A percentile compares a stretch with the other conserved stretches of the same genome.
These are phyloP conservation scores for Cossypha dichroa DNA, from an alignment of 2,797 vertebrate genomes.

Conservation along the genomic window DNA sequence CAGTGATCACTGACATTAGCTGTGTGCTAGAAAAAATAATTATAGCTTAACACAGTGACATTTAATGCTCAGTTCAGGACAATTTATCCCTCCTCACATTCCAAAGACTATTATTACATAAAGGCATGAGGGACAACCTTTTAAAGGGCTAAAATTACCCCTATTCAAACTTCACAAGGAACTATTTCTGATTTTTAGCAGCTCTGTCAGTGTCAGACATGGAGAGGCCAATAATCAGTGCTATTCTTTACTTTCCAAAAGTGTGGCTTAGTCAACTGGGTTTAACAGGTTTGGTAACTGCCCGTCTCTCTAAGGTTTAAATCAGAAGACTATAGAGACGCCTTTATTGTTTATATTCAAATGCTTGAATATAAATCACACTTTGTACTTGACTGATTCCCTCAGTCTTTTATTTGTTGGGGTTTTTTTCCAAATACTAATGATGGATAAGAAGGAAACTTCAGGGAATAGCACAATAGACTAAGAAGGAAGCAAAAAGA, in stretches of 20 bases:
- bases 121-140: neutral
- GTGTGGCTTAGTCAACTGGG: neutral
- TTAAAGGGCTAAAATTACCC: neutral
- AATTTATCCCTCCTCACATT: neutral
- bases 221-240: neutral
- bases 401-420: neutral
- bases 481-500: neutral
- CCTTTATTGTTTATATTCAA: neutral
- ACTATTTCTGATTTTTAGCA: neutral
- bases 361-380: neutral
- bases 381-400: neutral
- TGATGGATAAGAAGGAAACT: neutral
- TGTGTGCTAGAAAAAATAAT: neutral
- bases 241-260: neutral
- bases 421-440: neutral
- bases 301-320: neutral
- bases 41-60: neutral
- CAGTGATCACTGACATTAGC: neutral
- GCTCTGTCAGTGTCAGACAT: neutral
- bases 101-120: neutral
- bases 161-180: neutral
- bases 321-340: neutral
- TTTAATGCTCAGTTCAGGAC: neutral
- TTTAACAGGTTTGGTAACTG: neutral
- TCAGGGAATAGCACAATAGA: neutral